Percentiles rank a stretch among this genome's conserved stretches.
These are phyloP conservation scores for Telmatherina bonti DNA, from an alignment of 2,797 vertebrate genomes.

Conservation along the genomic window DNA sequence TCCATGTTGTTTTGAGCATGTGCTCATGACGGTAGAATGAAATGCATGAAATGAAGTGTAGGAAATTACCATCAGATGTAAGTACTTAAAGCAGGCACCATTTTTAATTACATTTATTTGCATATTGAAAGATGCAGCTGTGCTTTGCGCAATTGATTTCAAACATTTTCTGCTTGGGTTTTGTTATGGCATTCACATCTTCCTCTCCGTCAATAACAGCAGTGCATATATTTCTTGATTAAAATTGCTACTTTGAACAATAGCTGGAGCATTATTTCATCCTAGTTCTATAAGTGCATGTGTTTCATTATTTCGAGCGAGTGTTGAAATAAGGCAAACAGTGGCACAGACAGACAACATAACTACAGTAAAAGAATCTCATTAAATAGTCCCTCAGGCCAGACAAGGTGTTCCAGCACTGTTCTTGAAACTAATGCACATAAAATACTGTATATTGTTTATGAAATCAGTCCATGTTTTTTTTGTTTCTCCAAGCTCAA, in stretches of 20 bases:
- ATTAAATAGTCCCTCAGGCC: no score
- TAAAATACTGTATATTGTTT: background rate
- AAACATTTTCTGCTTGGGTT: constrained; percentile 16
- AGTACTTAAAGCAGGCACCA: background rate
- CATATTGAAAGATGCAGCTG: constrained; percentile 27
- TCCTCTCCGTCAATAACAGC: constrained; percentile 12
- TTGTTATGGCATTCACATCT: constrained; percentile 21
- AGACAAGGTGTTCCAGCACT: background rate
- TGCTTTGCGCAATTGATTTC: background rate
- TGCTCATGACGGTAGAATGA: background rate
- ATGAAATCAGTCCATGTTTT: background rate
- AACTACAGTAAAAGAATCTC: background rate
- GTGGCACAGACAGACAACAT: background rate
- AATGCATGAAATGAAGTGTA: background rate
- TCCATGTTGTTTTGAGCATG: background rate
- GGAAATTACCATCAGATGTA: background rate
- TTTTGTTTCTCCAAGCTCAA: background rate
- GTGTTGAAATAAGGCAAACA: background rate
- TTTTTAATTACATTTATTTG: constrained; percentile 37
- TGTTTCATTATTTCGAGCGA: background rate
- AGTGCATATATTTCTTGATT: constrained; percentile 10
- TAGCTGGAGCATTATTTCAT: background rate
- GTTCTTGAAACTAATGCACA: background rate
- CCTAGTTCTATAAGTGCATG: background rate
- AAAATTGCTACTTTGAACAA: constrained; percentile 25